Evolutionary conservation across 2,888 invertebrate genomes (phyloP), one percentile per base, ranked within the genome.

Genomic region (Athalia rosae): DNA sequence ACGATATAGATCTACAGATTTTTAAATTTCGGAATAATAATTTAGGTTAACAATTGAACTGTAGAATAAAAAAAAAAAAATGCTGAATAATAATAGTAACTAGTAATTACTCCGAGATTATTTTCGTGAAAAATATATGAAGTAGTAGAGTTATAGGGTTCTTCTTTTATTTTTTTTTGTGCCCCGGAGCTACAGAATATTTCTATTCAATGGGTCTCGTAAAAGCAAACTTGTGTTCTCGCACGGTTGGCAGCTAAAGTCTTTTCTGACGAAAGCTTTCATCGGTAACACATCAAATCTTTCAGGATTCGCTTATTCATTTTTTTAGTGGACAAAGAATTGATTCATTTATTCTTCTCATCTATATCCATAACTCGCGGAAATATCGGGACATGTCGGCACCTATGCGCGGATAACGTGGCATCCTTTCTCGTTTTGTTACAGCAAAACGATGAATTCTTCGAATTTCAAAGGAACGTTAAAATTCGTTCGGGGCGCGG

Each of bases 231-330:
- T 74, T 62, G 62, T 62, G 74, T 74, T n/a, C 61, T 41, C 11
- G 48, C 74, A 74, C 61, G 28, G 61, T 74, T 61, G 74, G 61
- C 47, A 59, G 47, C 50, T 45, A 45, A 71, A 71, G 71, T 71
- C 43, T 71, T 71, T 71, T 58, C 71, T 58, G 58, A 56, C n/a
- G 43, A 71, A 71, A 71, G 71, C 71, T 71, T 71, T 71, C 71
- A 71, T 71, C 71, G 58, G 56, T 58, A 50, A 71, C n/a, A 41
- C 71, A 56, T 71, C 43, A 58, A 58, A 71, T 45, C 71, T 28
- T 58, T n/a, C 58, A 45, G 45, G 2, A 43, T 28, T 58, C 43
- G 13, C 56, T 43, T 58, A 43, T n/a, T 53, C 53, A 71, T 58
- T 45, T 15, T 50, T 4, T 5, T 71, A 13, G 56, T 58, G 7